Evolutionary conservation across 2,113 vertebrate species (phyloP).

Genomic region (Forbesichthys agassizii): DNA sequence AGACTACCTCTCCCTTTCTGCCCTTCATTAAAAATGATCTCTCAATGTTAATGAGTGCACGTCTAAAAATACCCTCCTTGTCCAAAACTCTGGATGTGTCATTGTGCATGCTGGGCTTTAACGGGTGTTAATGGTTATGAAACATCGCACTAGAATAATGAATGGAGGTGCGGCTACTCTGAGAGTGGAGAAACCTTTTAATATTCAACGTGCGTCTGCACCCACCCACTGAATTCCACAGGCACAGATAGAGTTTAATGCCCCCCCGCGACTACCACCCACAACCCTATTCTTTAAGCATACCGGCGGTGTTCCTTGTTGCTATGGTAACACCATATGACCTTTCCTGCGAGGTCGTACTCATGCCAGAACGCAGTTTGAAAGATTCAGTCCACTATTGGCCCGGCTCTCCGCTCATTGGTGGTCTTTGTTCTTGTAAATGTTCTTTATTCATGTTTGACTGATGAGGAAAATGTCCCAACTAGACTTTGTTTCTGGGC

Average conservation of each 20-base stretch:
- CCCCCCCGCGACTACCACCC: not conserved
- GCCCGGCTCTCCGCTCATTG: constrained; percentile 34
- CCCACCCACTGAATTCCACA: constrained; percentile 51
- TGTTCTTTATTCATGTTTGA: constrained; percentile 39
- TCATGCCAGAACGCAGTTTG: constrained; percentile 51
- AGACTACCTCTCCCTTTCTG: constrained; percentile 42
- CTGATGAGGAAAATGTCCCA: constrained; percentile 56
- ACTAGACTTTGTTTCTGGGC: constrained; percentile 41
- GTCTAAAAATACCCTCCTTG: constrained; percentile 76
- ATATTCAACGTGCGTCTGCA: constrained; percentile 58
- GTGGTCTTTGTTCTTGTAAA: constrained; percentile 52
- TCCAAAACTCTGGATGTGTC: constrained; percentile 66
- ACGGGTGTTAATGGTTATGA: constrained; percentile 72
- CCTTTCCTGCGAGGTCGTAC: constrained; percentile 63
- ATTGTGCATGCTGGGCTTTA: constrained; percentile 56
- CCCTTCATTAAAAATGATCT: constrained; percentile 73
- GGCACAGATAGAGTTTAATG: constrained; percentile 32
- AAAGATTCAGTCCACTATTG: constrained; percentile 40
- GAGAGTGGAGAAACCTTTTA: constrained; percentile 52
- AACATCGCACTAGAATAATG: constrained; percentile 62
- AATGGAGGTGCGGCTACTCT: constrained; percentile 44
- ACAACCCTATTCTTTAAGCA: constrained; percentile 53
- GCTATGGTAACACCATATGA: constrained; percentile 60
- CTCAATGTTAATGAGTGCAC: constrained; percentile 73
- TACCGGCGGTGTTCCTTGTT: constrained; percentile 61